Evolutionary conservation across 2,888 invertebrate species (phyloP).

Genomic region (Andrena haemorrhoa): DNA sequence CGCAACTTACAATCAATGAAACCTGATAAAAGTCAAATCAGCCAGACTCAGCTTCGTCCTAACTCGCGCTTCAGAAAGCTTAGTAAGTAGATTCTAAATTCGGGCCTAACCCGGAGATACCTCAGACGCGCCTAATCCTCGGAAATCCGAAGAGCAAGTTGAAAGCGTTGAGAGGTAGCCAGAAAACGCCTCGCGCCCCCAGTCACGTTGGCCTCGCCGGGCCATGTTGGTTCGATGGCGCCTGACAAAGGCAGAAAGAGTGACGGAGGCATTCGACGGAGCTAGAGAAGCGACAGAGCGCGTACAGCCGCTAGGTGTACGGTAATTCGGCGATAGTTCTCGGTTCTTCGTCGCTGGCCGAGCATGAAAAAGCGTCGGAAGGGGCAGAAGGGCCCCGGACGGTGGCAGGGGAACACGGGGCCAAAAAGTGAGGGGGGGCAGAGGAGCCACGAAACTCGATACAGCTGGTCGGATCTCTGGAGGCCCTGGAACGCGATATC

Average conservation of each 20-base stretch:
- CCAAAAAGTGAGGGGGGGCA: constrained; percentile 64
- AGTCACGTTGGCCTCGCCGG: background rate
- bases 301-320: constrained; percentile 38
- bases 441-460: constrained; percentile 78
- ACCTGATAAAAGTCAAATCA: no score
- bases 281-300: constrained; percentile 44
- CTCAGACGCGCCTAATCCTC: background rate
- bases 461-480: constrained; percentile 76
- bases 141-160: background rate
- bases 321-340: constrained; percentile 55
- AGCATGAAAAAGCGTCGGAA: constrained; percentile 62
- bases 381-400: background rate
- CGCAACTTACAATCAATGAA: no score
- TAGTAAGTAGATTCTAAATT: no score
- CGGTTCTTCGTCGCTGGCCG: constrained; percentile 60
- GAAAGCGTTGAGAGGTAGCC: no score
- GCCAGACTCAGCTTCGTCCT: no score
- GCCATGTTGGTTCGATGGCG: background rate
- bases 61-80: no score
- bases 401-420: constrained; percentile 33
- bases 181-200: background rate
- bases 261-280: background rate
- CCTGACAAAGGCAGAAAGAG: background rate
- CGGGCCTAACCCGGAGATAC: no score
- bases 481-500: constrained; percentile 81